These are phyloP conservation scores for Parasteatoda tepidariorum DNA, from an alignment of 1,140 invertebrate genomes.

Conservation along the genomic window DNA sequence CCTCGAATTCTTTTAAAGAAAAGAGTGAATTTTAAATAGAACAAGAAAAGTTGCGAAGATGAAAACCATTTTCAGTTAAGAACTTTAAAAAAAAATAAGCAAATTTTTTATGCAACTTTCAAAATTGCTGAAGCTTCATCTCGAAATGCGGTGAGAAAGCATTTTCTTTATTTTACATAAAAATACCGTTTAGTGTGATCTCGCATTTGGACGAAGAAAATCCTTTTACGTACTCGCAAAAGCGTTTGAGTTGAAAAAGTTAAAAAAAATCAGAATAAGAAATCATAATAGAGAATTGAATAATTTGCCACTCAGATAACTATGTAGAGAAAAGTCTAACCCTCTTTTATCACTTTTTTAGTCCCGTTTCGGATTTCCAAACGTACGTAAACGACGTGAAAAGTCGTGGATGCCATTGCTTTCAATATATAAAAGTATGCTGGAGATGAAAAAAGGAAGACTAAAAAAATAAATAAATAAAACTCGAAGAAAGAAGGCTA, in stretches of 20 bases:
- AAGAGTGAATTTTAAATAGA: slow-evolving; percentile 17
- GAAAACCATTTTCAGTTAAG: background rate
- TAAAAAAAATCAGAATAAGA: background rate
- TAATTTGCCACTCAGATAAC: slow-evolving; percentile 50
- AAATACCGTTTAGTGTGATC: slow-evolving; percentile 48
- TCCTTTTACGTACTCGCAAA: slow-evolving; percentile 9
- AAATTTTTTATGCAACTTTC: background rate
- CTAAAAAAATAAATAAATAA: slow-evolving; percentile 8
- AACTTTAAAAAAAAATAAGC: background rate
- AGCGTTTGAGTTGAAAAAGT: background rate
- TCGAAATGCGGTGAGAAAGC: slow-evolving; percentile 8
- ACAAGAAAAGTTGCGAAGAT: background rate
- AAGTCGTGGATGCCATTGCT: slow-evolving; percentile 29
- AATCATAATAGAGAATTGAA: slow-evolving; percentile 54
- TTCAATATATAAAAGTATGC: slow-evolving; percentile 29
- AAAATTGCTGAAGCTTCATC: background rate
- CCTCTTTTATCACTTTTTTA: slow-evolving; percentile 25
- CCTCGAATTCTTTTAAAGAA: background rate
- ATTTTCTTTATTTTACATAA: slow-evolving; percentile 56
- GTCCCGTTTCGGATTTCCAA: slow-evolving; percentile 20
- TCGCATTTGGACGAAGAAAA: slow-evolving; percentile 13
- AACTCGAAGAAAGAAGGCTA: background rate
- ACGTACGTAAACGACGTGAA: slow-evolving; percentile 23
- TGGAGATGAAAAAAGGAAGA: background rate
- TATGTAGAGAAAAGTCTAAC: slow-evolving; percentile 24